Evolutionary conservation across 2,113 vertebrate genomes (phyloP).

Genomic region (Ciconia maguari): DNA sequence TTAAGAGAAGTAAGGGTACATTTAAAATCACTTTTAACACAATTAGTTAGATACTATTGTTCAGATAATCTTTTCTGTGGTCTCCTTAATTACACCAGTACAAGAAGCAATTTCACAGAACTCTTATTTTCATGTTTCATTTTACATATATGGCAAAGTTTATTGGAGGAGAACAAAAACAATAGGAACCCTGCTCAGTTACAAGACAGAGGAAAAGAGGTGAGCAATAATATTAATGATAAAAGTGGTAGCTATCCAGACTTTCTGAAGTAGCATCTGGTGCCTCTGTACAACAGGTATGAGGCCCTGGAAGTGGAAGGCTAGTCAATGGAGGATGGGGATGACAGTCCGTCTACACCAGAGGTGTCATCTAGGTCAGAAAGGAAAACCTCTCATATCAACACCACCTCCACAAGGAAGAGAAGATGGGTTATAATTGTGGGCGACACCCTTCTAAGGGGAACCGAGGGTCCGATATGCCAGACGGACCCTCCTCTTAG

Average conservation of each 20-base stretch:
- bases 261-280: neutral
- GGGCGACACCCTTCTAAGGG: too few species aligned
- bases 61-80: neutral
- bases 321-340: too few species aligned
- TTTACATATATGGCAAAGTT: neutral
- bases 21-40: neutral
- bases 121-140: neutral
- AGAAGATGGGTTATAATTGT: too few species aligned
- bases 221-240: neutral
- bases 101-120: neutral
- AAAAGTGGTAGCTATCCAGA: neutral
- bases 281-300: too few species aligned
- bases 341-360: too few species aligned
- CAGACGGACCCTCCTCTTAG: too few species aligned
- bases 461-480: too few species aligned
- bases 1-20: slow-evolving; percentile 3
- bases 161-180: neutral
- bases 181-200: neutral
- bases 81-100: neutral
- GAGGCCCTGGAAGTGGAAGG: too few species aligned
- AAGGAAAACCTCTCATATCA: too few species aligned
- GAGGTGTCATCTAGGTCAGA: too few species aligned
- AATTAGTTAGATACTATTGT: neutral
- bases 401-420: too few species aligned
- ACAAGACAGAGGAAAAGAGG: neutral